These are phyloP conservation scores for Pituophis catenifer DNA, from an alignment of 2,113 vertebrate species.

Conservation along the genomic window DNA sequence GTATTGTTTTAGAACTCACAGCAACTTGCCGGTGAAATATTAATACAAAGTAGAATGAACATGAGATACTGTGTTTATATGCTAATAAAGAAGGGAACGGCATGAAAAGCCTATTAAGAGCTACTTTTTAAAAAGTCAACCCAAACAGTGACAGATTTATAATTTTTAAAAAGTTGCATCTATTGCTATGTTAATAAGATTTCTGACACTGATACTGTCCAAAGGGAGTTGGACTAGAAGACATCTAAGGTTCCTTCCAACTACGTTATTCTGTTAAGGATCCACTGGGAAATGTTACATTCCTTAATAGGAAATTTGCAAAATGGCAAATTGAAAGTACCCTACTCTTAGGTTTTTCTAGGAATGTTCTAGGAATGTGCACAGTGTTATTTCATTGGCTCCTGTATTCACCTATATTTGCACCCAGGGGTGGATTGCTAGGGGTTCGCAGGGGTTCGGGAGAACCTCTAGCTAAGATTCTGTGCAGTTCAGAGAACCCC, in stretches of 20 bases:
- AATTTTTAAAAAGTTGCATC: not conserved
- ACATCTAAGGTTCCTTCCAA: not conserved
- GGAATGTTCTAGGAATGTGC: not conserved
- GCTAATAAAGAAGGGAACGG: not conserved
- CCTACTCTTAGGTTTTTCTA: not conserved
- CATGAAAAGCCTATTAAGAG: not conserved
- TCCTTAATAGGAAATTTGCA: not conserved
- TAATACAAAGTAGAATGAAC: not conserved
- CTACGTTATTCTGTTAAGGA: not conserved
- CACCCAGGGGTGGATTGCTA: not conserved
- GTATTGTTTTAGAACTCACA: not conserved
- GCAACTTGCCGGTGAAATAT: not conserved
- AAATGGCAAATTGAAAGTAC: not conserved
- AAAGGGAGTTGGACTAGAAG: not conserved
- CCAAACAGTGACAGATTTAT: not conserved
- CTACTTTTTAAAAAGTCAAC: not conserved
- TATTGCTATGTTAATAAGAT: not conserved
- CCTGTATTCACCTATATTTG: not conserved
- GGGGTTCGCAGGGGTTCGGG: too few species aligned
- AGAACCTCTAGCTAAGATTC: too few species aligned
- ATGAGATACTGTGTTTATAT: not conserved
- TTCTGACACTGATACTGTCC: not conserved
- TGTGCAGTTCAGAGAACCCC: too few species aligned
- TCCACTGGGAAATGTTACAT: not conserved
- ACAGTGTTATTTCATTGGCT: not conserved